Evolutionary conservation across 2,888 invertebrate species (phyloP).

Genomic region (Napeogenes sylphis): DNA sequence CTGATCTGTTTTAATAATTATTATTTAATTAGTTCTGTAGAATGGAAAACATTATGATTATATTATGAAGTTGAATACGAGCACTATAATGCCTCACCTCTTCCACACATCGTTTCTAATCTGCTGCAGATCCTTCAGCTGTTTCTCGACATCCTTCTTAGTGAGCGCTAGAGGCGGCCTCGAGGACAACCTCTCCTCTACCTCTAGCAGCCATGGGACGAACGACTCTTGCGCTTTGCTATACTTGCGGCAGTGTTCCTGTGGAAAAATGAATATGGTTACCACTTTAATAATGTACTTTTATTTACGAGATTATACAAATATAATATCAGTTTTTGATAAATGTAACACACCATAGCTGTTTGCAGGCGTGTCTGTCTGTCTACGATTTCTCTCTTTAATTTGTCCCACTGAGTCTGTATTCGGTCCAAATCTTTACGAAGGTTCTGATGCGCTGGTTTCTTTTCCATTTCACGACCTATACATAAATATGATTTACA

Average conservation of each 20-base stretch:
- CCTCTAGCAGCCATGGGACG: constrained; percentile 91
- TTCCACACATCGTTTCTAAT: constrained; percentile 97
- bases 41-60: background rate
- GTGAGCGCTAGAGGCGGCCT: constrained; percentile 89
- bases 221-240: constrained; percentile 90
- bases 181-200: constrained; percentile 89
- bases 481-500: background rate
- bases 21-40: background rate
- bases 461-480: constrained; percentile 77
- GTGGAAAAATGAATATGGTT: constrained; percentile 10
- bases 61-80: background rate
- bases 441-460: constrained; percentile 63
- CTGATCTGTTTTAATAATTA: constrained; percentile 75
- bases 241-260: constrained; percentile 94
- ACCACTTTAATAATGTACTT: no score
- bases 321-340: background rate
- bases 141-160: constrained; percentile 90
- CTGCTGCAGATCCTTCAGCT: constrained; percentile 90
- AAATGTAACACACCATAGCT: constrained; percentile 78
- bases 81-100: constrained; percentile 54
- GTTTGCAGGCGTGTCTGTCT: constrained; percentile 91
- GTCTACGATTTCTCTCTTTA: constrained; percentile 92
- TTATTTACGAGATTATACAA: no score
- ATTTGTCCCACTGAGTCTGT: constrained; percentile 93
- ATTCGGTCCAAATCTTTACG: constrained; percentile 90